phyloP scores from a whole-genome alignment of 1,140 invertebrate species.

The Leptinotarsa lineolata region DNA sequence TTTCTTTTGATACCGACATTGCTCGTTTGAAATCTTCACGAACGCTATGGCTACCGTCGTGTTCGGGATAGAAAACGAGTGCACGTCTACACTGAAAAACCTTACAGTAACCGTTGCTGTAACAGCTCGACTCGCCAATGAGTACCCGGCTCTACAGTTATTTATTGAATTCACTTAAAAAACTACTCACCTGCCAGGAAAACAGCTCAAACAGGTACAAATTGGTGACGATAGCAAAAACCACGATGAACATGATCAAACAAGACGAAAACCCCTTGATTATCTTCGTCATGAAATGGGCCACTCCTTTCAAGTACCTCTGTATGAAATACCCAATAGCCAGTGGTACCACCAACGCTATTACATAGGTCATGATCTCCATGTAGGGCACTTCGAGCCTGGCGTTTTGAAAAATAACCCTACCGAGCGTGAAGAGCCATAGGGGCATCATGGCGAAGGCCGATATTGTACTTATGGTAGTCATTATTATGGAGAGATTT shows the following conservation, averaged over 20 bases:
- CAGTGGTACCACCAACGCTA: slow-evolving; percentile 82
- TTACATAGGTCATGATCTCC: slow-evolving; percentile 76
- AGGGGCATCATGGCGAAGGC: slow-evolving; percentile 79
- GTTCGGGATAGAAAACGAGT: no score
- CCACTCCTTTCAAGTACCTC: slow-evolving; percentile 67
- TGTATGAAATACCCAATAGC: slow-evolving; percentile 79
- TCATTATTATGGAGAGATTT: slow-evolving; percentile 91
- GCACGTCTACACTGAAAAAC: no score
- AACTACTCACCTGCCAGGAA: slow-evolving; percentile 76
- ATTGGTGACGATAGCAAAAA: slow-evolving; percentile 92
- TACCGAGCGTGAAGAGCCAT: slow-evolving; percentile 91
- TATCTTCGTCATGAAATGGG: slow-evolving; percentile 74
- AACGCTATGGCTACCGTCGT: no score
- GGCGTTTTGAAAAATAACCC: slow-evolving; percentile 65
- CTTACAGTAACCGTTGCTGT: no score
- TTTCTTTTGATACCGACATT: no score
- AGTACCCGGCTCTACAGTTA: no score
- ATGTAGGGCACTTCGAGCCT: slow-evolving; percentile 72
- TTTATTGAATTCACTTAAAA: no score
- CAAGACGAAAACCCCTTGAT: slow-evolving; percentile 84
- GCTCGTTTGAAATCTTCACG: no score
- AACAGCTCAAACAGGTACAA: slow-evolving; percentile 89
- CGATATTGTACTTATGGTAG: slow-evolving; percentile 71
- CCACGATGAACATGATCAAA: slow-evolving; percentile 85
- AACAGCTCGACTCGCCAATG: no score